A percentile compares a stretch with the other conserved stretches of the same genome.
Evolutionary conservation across 2,888 invertebrate species (phyloP).

Genomic region (Meiosimyza decipiens): DNA sequence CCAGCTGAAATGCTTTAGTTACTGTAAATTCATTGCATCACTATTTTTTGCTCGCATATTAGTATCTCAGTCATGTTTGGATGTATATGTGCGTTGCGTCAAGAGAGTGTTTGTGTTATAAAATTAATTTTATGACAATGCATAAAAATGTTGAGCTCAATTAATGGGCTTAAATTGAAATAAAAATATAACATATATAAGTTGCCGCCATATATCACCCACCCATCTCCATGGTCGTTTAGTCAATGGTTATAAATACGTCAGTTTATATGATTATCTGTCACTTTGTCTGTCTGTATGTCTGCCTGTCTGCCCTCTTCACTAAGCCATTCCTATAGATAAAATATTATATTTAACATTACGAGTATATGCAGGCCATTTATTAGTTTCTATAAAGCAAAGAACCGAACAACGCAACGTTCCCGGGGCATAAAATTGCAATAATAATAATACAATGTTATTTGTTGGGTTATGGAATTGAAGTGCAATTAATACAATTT

Average conservation of each 20-base stretch:
- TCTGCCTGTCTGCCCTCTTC: not conserved
- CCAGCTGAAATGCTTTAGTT: too few relatives aligned
- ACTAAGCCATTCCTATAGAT: not conserved
- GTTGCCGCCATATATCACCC: too few relatives aligned
- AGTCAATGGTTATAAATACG: not conserved
- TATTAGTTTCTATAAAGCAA: constrained; percentile 11
- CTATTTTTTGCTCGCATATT: not conserved
- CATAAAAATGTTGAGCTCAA: constrained; percentile 58
- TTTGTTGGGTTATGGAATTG: constrained; percentile 52
- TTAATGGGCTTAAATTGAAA: constrained; percentile 58
- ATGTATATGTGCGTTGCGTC: constrained; percentile 2
- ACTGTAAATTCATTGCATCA: too few relatives aligned
- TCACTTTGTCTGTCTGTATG: not conserved
- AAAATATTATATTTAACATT: too few relatives aligned
- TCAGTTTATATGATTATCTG: not conserved
- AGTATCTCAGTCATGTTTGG: not conserved
- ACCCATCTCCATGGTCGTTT: not conserved
- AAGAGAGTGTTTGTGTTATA: constrained; percentile 42
- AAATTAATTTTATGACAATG: constrained; percentile 59
- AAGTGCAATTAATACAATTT: constrained; percentile 60
- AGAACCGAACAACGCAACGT: not conserved
- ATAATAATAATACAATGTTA: constrained; percentile 31
- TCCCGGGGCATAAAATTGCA: constrained; percentile 36
- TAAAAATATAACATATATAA: constrained; percentile 36
- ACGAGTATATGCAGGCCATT: not conserved